phyloP scores from a whole-genome alignment of 2,113 vertebrate genomes.

The Halichoerus grypus region DNA sequence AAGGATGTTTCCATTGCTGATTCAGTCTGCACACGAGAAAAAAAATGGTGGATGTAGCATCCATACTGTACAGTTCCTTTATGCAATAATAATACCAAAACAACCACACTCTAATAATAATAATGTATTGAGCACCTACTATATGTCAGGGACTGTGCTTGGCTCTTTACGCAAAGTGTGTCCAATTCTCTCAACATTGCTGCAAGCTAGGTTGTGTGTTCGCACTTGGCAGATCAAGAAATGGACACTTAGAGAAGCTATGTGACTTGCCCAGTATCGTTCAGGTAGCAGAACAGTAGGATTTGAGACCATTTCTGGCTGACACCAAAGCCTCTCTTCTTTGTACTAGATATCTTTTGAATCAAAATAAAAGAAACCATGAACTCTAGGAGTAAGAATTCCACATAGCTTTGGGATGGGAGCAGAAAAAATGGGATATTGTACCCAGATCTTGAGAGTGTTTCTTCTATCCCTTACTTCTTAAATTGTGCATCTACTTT shows the following conservation, averaged over 20 bases:
- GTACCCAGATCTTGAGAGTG: not conserved
- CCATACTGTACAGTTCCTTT: not conserved
- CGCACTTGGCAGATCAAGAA: not conserved
- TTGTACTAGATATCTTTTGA: not conserved
- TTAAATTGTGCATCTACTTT: slow-evolving; percentile 6
- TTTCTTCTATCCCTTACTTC: not conserved
- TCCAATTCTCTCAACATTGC: not conserved
- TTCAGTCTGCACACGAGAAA: not conserved
- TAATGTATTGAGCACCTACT: not conserved
- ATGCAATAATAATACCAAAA: not conserved
- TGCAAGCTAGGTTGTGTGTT: not conserved
- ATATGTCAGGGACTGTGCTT: not conserved
- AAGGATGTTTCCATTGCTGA: not conserved
- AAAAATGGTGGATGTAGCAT: not conserved
- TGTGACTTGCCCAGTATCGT: not conserved
- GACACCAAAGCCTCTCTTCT: slow-evolving; percentile 1
- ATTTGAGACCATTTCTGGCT: not conserved
- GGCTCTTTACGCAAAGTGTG: not conserved
- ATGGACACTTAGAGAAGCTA: not conserved
- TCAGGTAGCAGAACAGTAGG: not conserved
- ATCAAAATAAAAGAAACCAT: not conserved
- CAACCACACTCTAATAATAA: not conserved
- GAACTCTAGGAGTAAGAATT: not conserved
- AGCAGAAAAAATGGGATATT: not conserved
- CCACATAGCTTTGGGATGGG: not conserved